These are phyloP conservation scores for Luehdorfia chinensis DNA, from an alignment of 1,140 invertebrate genomes.

Conservation along the genomic window DNA sequence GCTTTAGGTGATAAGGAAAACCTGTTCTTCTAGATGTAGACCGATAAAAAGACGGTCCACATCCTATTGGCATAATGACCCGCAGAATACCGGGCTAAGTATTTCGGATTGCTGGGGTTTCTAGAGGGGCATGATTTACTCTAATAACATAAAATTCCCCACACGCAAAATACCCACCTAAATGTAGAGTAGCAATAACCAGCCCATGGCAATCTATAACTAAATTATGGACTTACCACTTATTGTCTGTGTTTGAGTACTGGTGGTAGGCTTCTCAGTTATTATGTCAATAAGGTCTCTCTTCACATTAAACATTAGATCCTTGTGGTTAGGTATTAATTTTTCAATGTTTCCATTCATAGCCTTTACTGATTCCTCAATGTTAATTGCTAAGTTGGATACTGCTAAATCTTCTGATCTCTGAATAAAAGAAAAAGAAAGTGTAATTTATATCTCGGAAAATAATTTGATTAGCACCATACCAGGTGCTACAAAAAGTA, in stretches of 20 bases:
- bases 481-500: no score
- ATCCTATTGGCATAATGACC: no score
- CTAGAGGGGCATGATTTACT: no score
- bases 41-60: no score
- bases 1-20: no score
- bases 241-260: slow-evolving; percentile 60
- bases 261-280: slow-evolving; percentile 34
- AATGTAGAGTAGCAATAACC: no score
- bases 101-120: no score
- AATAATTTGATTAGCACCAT: slow-evolving; percentile 2
- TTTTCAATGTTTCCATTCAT: slow-evolving; percentile 47
- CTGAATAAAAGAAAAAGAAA: slow-evolving; percentile 41
- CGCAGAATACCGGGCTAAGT: no score
- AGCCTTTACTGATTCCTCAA: slow-evolving; percentile 34
- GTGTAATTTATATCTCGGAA: slow-evolving; percentile 1
- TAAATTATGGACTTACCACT: slow-evolving; percentile 41
- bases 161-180: no score
- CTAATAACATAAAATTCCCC: no score
- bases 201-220: no score
- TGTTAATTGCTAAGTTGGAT: slow-evolving; percentile 53
- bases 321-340: slow-evolving; percentile 71
- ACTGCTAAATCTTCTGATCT: slow-evolving; percentile 59
- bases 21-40: no score
- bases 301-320: slow-evolving; percentile 73
- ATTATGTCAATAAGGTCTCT: slow-evolving; percentile 76